Evolutionary conservation across 2,888 invertebrate species (phyloP), one percentile per base, ranked within the genome.

Genomic region (Tiliacea aurago): DNA sequence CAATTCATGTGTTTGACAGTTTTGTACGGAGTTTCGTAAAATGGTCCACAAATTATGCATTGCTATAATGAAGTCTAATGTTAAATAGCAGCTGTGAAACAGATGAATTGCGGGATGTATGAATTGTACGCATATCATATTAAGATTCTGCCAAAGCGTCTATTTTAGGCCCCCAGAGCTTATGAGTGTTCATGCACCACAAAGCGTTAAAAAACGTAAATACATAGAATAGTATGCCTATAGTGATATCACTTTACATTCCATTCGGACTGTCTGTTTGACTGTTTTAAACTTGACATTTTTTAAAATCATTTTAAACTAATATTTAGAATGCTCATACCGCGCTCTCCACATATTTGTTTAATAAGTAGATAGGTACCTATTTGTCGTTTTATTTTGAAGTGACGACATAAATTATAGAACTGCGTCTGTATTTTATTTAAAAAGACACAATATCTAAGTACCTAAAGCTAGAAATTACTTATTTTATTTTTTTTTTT

Each of bases 261-360:
- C 13, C 15, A 41, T n/a, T 69, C 9, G 13, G 15, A 33, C 20
- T 33, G 41, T 53, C n/a, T 41, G n/a, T n/a, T n/a, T n/a, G n/a
- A 47, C 4, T 77, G 55, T 70, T 77, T 77, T 77, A 62, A 51
- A 62, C 70, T 76, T 28, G 62, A 76, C 58, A 56, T 43, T 10
- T 62, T 49, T 18, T 67, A 53, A 11, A 53, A 47, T 51, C 0
- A 13, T 67, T 59, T 47, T 41, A 53, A 74, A 49, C 47, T 43
- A 76, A 76, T 43, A 55, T 61, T 75, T 47, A 13, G 15, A 18
- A 68, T 76, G 13, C 11, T 10, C 47, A 4, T 13, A 28, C 11
- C 59, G 15, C 15, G 51, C 23, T 59, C 49, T 70, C 3, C 13
- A 37, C 3, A 45, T 23, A 56, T 58, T 9, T 43, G 20, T 18